Percentiles rank a stretch among this genome's conserved stretches.
Conservation (phyloP, 2,797 vertebrate species). For the Florisuga fusca region DNA sequence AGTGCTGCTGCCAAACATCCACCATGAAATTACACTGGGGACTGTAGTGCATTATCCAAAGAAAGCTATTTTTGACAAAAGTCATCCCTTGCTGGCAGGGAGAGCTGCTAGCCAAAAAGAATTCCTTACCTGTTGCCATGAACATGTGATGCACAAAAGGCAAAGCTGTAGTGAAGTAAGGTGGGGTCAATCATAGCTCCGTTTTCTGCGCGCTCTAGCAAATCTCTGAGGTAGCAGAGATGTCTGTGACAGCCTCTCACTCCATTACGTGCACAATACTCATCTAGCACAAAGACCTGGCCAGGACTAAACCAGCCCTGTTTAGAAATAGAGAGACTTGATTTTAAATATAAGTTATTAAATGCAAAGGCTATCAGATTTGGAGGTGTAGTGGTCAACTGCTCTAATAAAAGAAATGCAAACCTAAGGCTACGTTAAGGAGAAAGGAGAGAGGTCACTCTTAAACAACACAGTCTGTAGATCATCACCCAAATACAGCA, state of each 20-base stretch:
- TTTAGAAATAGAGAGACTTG: constrained; percentile 75
- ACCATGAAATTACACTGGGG: constrained; percentile 44
- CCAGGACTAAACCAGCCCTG: constrained; percentile 99
- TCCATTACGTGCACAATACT: constrained; percentile 97
- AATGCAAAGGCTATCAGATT: constrained; percentile 47
- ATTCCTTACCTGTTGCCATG: constrained; percentile 94
- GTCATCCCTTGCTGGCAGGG: constrained; percentile 46
- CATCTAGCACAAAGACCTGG: constrained; percentile 98
- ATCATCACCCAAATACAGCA: constrained; percentile 24
- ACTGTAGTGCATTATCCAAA: constrained; percentile 52
- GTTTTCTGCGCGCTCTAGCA: constrained; percentile 95
- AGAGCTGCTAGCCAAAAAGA: constrained; percentile 2
- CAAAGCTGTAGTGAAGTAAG: constrained; percentile 99
- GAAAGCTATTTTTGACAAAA: constrained; percentile 63
- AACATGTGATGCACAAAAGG: constrained; percentile 98
- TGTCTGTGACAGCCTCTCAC: constrained; percentile 97
- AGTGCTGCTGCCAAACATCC: constrained; percentile 66
- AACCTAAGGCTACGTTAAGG: constrained; percentile 49
- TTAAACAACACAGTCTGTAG: constrained; percentile 20
- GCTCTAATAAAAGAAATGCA: constrained; percentile 58
- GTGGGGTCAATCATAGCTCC: constrained; percentile 99
- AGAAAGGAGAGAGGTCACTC: constrained; percentile 54
- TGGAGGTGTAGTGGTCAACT: constrained; percentile 57
- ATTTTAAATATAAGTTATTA: constrained; percentile 77
- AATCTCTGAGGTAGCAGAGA: constrained; percentile 96